Base-by-base conservation (phyloP, 1,140 invertebrate species). In the Drosophila saltans region DNA sequence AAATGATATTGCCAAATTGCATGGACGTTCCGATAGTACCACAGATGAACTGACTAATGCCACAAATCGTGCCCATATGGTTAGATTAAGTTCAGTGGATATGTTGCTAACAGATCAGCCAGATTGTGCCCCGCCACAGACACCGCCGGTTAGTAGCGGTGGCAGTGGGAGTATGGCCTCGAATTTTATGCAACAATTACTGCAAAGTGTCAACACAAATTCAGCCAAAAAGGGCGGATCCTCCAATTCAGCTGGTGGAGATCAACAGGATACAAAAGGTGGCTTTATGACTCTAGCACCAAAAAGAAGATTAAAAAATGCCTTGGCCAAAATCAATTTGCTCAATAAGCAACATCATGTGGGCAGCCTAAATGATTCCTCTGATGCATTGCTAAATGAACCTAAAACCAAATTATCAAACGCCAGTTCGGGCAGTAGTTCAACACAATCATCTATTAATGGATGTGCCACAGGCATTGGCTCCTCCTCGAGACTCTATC, bases 301-400 rank as follows among this genome's bases (percentile, higher is more conserved):
- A 24, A 97, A 97, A 84, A 94, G 95, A 65, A 94, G 96, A 81
- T 93, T 99, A 55, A 96, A 97, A 78, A 98, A 97, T 93, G 97
- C 97, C 62, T 94, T 98, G 72, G 96, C 96, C 93, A 98, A 97
- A 93, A 97, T 98, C 94, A 98, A 97, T 91, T 95, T 98, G 85
- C 94, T 98, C 76, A 97, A 97, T 85, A 98, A 97, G 93, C 97
- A 96, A 10, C 85, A 81, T 39, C 62, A 78, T 24, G 81, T 71
- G 5, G 69, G 72, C 68, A 81, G 80, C 36, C 55, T 91, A 0
- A 91, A 91, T 52, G 91, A 91, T 66, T 84, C 80, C 6, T 76
- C 83, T 4, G 91, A 92, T 45, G 73, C 85, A 1, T 60, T 86
- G 28, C 67, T 91, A 3, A 83, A 84, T 55, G 79, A 85, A 33